Evolutionary conservation across 2,888 invertebrate genomes (phyloP).

Genomic region (Mythimna albipuncta): DNA sequence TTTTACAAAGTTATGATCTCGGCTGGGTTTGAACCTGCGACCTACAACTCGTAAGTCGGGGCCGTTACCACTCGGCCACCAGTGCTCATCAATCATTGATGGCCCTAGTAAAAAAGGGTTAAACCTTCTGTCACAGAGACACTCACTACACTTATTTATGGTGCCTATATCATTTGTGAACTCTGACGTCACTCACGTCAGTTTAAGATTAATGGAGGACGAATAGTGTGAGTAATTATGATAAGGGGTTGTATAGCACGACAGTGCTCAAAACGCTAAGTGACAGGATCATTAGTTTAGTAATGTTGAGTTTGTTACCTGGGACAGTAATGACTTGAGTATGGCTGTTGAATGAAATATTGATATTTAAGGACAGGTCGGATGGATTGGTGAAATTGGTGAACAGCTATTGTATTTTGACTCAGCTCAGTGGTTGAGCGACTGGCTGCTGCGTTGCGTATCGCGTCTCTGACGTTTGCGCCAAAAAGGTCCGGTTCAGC

Average conservation of each 20-base stretch:
- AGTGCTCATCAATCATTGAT: too few relatives aligned
- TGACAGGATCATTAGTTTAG: slow-evolving; percentile 29
- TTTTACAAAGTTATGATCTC: too few relatives aligned
- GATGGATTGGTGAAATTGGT: neutral
- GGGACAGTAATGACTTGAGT: slow-evolving; percentile 18
- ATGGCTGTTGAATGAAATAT: slow-evolving; percentile 6
- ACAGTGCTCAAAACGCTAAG: slow-evolving; percentile 17
- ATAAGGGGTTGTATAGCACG: slow-evolving; percentile 2
- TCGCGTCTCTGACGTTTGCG: too few relatives aligned
- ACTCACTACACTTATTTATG: neutral
- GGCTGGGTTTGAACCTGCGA: too few relatives aligned
- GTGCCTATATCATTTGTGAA: slow-evolving; percentile 12
- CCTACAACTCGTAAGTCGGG: too few relatives aligned
- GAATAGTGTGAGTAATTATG: slow-evolving; percentile 38
- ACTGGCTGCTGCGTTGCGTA: too few relatives aligned
- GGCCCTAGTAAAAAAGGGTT: neutral
- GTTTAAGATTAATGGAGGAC: slow-evolving; percentile 43
- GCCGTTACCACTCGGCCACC: too few relatives aligned
- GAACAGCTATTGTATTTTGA: neutral
- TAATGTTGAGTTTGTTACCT: neutral
- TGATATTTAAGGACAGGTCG: neutral
- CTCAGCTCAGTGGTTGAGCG: too few relatives aligned
- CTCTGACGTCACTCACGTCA: slow-evolving; percentile 40
- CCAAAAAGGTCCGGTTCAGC: too few relatives aligned
- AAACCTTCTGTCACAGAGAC: slow-evolving; percentile 15